phyloP scores from a whole-genome alignment of 2,113 vertebrate genomes.

The Planiliza haematocheilus region DNA sequence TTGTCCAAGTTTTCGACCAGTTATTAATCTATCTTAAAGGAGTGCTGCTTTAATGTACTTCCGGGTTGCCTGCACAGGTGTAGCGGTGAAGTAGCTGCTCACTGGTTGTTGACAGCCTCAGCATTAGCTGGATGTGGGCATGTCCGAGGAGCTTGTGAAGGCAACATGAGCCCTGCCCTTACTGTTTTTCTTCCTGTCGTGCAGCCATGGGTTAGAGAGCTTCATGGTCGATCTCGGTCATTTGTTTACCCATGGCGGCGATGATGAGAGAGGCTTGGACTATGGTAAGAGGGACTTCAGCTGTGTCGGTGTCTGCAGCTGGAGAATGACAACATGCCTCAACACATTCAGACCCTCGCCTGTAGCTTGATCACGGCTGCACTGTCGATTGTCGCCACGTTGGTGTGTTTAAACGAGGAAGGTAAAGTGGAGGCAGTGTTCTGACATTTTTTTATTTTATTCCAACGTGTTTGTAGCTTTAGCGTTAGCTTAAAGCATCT shows the following conservation, averaged over 20 bases:
- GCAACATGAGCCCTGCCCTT: conserved; percentile 26
- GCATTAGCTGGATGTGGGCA: accelerated
- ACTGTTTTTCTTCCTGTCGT: conserved; percentile 40
- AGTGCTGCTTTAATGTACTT: conserved; percentile 1
- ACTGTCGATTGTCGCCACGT: conserved; percentile 66
- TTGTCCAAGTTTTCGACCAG: too few species aligned
- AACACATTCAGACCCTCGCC: conserved; percentile 62
- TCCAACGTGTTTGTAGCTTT: not conserved
- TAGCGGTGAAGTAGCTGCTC: not conserved
- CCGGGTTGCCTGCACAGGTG: not conserved
- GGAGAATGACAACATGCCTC: conserved; percentile 47
- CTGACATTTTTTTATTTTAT: not conserved
- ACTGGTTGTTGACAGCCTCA: too few species aligned
- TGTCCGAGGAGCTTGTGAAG: conserved; percentile 60
- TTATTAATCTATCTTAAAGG: too few species aligned
- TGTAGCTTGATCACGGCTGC: conserved; percentile 66
- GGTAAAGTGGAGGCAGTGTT: conserved; percentile 69
- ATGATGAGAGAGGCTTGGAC: conserved; percentile 39
- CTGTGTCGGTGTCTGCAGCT: conserved; percentile 1
- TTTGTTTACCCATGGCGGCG: conserved; percentile 48
- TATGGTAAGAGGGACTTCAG: conserved; percentile 73
- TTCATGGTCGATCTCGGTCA: conserved; percentile 66
- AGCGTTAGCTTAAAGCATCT: not conserved
- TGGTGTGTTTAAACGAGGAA: conserved; percentile 76
- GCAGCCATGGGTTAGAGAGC: not conserved